Evolutionary conservation across 1,140 invertebrate genomes (phyloP).

Genomic region (Wiebesia pumilae): DNA sequence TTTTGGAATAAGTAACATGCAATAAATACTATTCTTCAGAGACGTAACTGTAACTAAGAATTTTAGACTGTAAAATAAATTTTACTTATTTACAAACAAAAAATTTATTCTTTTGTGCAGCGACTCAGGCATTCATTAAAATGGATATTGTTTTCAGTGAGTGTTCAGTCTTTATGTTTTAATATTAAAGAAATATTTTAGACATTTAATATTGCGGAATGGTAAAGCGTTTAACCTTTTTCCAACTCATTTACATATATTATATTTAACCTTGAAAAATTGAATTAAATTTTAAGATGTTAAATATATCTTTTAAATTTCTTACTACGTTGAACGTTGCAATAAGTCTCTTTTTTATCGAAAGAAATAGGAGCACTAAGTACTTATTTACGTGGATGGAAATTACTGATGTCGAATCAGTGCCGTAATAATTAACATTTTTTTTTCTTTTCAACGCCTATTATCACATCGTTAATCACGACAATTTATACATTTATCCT

Average conservation of each 20-base stretch:
- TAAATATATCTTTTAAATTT: not conserved
- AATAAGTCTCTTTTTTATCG: not conserved
- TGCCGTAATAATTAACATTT: not conserved
- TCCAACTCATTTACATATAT: too few species aligned
- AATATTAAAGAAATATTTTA: not conserved
- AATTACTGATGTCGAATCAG: not conserved
- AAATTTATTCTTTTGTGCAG: not conserved
- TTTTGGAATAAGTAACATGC: too few species aligned
- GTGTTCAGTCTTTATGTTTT: not conserved
- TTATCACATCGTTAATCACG: constrained; percentile 31
- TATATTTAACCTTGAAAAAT: too few species aligned
- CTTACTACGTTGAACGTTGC: not conserved
- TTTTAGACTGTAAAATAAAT: not conserved
- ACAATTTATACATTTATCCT: constrained; percentile 4
- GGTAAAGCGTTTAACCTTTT: too few species aligned
- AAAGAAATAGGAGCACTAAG: not conserved
- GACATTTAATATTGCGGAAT: not conserved
- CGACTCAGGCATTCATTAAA: not conserved
- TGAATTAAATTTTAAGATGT: not conserved
- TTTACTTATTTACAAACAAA: not conserved
- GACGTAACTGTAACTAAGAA: too few species aligned
- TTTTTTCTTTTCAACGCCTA: not conserved
- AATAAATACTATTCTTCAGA: too few species aligned
- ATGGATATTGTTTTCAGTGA: not conserved
- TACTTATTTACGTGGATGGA: not conserved